Conservation (phyloP, 92 coral and sea anemone species). For the Umimayanthus chanpuru region DNA sequence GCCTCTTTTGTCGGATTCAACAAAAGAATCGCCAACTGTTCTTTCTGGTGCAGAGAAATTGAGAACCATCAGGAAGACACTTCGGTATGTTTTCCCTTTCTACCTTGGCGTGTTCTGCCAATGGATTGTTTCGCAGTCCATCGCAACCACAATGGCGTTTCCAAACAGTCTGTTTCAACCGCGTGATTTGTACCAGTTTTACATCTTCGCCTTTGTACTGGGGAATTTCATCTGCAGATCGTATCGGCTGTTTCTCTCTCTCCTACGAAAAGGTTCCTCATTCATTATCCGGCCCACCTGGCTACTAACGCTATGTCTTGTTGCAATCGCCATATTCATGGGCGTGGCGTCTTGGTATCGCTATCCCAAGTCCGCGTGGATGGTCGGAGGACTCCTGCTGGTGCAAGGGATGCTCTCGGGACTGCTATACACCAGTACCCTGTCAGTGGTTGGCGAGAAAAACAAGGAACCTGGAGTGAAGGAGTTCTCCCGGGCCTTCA, state of each 20-base stretch:
- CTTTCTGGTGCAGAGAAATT: conserved; percentile 1
- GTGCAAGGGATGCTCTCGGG: conserved; percentile 11
- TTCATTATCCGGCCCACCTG: conserved; percentile 36
- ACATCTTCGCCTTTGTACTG: conserved; percentile 25
- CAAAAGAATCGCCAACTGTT: not conserved
- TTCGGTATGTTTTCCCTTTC: conserved; percentile 21
- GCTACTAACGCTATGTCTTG: conserved; percentile 26
- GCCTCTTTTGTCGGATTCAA: not conserved
- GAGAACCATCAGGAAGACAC: not conserved
- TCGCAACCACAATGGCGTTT: conserved; percentile 38
- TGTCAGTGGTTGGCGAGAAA: conserved; percentile 25
- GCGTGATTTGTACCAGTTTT: conserved; percentile 36
- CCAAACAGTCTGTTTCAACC: conserved; percentile 25
- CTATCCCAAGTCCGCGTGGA: conserved; percentile 38
- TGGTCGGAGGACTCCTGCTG: conserved; percentile 27
- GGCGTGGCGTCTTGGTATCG: conserved; percentile 24
- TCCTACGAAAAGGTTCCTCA: not conserved
- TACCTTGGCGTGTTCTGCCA: conserved; percentile 21
- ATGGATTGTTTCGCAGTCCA: conserved; percentile 5
- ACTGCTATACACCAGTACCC: conserved; percentile 25
- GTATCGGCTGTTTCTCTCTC: conserved; percentile 24
- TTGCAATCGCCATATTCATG: conserved; percentile 15
- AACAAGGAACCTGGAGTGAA: conserved; percentile 22
- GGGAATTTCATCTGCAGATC: conserved; percentile 32
- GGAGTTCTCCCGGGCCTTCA: conserved; percentile 39